phyloP scores from a whole-genome alignment of 1,140 invertebrate genomes.

The Trachymyrmex cornetzi region DNA sequence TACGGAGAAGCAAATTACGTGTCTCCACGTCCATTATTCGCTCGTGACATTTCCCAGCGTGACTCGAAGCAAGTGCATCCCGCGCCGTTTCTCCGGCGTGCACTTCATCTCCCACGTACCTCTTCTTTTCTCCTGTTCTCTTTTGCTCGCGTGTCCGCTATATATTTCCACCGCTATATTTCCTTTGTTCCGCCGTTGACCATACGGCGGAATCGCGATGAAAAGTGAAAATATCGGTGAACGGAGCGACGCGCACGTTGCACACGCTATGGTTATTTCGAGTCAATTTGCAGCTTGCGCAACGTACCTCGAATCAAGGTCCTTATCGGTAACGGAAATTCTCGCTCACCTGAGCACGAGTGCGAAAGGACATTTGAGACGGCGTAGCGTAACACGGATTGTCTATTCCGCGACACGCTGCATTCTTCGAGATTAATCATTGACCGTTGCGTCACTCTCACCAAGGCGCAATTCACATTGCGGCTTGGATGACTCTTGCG shows the following conservation, averaged over 20 bases:
- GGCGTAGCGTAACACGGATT: background rate
- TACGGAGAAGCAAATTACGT: conserved; percentile 10
- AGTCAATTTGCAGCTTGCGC: conserved; percentile 44
- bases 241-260: conserved; percentile 51
- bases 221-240: conserved; percentile 76
- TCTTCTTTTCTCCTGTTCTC: background rate
- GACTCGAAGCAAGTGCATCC: conserved; percentile 18
- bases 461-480: background rate
- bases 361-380: conserved; percentile 48
- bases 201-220: conserved; percentile 28
- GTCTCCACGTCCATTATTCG: background rate
- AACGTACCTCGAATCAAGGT: conserved; percentile 64
- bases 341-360: conserved; percentile 72
- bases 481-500: background rate
- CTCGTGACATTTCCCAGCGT: conserved; percentile 29
- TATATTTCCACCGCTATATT: background rate
- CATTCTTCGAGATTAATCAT: conserved; percentile 12
- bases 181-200: conserved; percentile 62
- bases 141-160: background rate
- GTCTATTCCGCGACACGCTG: background rate
- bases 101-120: background rate
- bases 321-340: conserved; percentile 72
- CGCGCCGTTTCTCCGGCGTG: background rate
- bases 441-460: conserved; percentile 20
- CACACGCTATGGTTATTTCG: background rate